These are phyloP conservation scores for Anguilla japonica DNA, from an alignment of 2,113 vertebrate genomes.

Conservation along the genomic window DNA sequence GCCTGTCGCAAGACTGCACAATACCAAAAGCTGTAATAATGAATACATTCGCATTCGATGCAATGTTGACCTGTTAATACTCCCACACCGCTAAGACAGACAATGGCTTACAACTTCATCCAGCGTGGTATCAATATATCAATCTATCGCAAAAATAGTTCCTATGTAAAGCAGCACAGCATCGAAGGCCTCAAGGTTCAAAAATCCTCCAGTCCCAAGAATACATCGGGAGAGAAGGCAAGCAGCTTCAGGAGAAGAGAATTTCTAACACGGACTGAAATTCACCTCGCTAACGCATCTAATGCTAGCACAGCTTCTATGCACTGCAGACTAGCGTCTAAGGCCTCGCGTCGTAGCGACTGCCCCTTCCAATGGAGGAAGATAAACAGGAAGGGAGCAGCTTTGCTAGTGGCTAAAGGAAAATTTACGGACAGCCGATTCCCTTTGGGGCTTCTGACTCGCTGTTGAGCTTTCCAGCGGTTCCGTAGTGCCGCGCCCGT, in stretches of 20 bases:
- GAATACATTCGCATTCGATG: not conserved
- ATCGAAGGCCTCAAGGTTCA: constrained; percentile 46
- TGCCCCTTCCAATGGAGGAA: not conserved
- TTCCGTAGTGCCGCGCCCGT: not conserved
- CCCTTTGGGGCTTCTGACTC: not conserved
- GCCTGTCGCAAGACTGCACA: constrained; percentile 9
- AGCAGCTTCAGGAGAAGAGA: not conserved
- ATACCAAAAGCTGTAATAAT: not conserved
- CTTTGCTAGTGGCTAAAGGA: not conserved
- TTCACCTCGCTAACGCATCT: not conserved
- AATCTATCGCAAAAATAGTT: not conserved
- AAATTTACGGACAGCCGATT: not conserved
- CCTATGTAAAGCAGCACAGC: constrained; percentile 26
- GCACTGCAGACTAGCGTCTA: not conserved
- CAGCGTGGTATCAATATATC: constrained; percentile 18
- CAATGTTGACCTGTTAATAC: not conserved
- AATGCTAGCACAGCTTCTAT: not conserved
- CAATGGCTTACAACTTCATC: constrained; percentile 9
- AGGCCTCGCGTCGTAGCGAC: not conserved
- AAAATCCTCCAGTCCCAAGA: not conserved
- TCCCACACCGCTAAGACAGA: constrained; percentile 2
- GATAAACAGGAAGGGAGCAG: constrained; percentile 18
- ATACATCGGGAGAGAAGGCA: not conserved
- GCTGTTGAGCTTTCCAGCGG: constrained; percentile 5
- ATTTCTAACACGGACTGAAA: not conserved